Conservation (phyloP, 1,140 invertebrate species). For the Schmidtea mediterranea region DNA sequence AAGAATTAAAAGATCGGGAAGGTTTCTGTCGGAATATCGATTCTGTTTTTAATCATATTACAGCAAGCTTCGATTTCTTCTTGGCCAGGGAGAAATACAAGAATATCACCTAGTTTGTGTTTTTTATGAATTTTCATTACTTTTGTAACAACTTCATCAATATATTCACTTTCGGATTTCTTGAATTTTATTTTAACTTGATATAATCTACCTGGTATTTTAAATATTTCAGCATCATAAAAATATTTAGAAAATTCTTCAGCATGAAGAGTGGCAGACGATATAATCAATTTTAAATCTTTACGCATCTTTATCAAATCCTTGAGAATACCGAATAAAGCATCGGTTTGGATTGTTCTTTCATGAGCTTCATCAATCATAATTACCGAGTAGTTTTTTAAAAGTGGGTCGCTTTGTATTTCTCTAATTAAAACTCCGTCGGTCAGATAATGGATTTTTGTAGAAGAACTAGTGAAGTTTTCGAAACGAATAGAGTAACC, state of each 20-base stretch:
- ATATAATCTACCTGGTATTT: conserved; percentile 58
- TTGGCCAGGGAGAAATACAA: conserved; percentile 77
- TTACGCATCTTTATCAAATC: conserved; percentile 38
- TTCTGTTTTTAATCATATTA: conserved; percentile 34
- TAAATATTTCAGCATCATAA: conserved; percentile 72
- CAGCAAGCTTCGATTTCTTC: conserved; percentile 86
- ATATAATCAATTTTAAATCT: conserved; percentile 53
- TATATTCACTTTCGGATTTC: conserved; percentile 79
- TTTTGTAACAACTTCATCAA: conserved; percentile 81
- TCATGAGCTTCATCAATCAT: conserved; percentile 99
- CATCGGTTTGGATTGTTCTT: conserved; percentile 81
- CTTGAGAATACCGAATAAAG: conserved; percentile 79
- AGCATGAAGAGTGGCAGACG: conserved; percentile 79
- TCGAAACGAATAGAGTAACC: conserved; percentile 52
- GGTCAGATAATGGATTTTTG: conserved; percentile 91
- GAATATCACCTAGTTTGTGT: conserved; percentile 73
- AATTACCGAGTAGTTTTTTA: conserved; percentile 72
- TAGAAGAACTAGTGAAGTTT: conserved; percentile 44
- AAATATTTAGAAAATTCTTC: conserved; percentile 93
- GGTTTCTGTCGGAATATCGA: conserved; percentile 43
- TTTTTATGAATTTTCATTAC: conserved; percentile 79
- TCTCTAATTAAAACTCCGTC: conserved; percentile 89
- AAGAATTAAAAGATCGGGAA: conserved; percentile 28
- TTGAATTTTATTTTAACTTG: conserved; percentile 91
- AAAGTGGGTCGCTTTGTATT: conserved; percentile 80